Percentiles rank a stretch among this genome's conserved stretches.
phyloP scores from a whole-genome alignment of 1,140 invertebrate species.

The Drosophila littoralis region DNA sequence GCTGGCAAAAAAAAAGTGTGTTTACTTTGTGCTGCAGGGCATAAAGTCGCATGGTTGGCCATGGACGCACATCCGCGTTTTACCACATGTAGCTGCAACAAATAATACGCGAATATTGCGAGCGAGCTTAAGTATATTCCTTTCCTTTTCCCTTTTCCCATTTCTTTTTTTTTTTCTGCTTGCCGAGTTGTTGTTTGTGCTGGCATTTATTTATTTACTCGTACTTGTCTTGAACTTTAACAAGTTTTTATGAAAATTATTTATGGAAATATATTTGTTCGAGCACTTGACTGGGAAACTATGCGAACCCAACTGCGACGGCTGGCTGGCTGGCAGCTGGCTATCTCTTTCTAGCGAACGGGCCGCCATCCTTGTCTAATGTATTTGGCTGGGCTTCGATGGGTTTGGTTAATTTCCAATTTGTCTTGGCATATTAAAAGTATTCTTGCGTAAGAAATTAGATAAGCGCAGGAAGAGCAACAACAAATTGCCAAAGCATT shows the following conservation, averaged over 20 bases:
- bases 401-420: conserved; percentile 50
- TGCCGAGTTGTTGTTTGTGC: not conserved
- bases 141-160: not conserved
- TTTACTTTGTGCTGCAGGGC: conserved; percentile 66
- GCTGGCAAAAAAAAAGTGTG: conserved; percentile 40
- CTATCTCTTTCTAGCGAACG: conserved; percentile 26
- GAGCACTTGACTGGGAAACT: conserved; percentile 12
- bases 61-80: conserved; percentile 15
- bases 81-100: conserved; percentile 33
- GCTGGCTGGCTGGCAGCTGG: not conserved
- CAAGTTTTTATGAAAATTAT: conserved; percentile 75
- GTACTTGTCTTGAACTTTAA: conserved; percentile 63
- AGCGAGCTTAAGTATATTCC: conserved; percentile 23
- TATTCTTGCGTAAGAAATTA: conserved; percentile 61
- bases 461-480: conserved; percentile 19
- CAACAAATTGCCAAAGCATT: conserved; percentile 8
- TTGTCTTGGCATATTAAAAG: conserved; percentile 58
- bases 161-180: not conserved
- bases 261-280: conserved; percentile 47
- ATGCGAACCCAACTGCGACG: not conserved
- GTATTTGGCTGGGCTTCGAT: conserved; percentile 2
- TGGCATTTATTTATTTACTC: conserved; percentile 68
- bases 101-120: conserved; percentile 3
- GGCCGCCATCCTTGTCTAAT: not conserved
- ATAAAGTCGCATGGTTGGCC: conserved; percentile 53